A percentile compares a stretch with the other conserved stretches of the same genome.
Evolutionary conservation across 1,140 invertebrate genomes (phyloP).

Genomic region (Lepidurus couesii): DNA sequence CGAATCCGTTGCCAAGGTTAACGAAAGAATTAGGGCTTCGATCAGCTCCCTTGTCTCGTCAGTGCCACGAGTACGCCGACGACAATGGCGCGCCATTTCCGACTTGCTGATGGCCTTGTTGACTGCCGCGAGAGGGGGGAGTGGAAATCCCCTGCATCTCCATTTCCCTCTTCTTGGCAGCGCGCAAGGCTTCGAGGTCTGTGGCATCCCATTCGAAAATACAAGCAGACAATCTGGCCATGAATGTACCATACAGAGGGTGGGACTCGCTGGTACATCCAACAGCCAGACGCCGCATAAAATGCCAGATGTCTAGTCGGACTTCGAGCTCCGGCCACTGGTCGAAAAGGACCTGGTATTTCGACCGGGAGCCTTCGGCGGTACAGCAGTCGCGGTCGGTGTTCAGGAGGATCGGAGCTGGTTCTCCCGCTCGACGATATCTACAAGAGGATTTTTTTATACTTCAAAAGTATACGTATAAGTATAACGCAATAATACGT

Average conservation of each 20-base stretch:
- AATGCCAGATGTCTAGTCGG: slow-evolving; percentile 28
- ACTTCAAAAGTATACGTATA: no score
- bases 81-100: not conserved
- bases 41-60: not conserved
- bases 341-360: no score
- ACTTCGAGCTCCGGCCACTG: not conserved
- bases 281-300: slow-evolving; percentile 27
- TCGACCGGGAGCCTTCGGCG: not conserved
- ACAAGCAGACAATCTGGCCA: not conserved
- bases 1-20: not conserved
- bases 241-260: slow-evolving; percentile 32
- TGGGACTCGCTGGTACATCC: slow-evolving; percentile 28
- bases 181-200: not conserved
- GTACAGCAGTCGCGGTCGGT: slow-evolving; percentile 33
- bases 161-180: slow-evolving; percentile 26
- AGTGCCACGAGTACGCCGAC: slow-evolving; percentile 1
- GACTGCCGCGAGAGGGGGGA: not conserved
- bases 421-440: not conserved
- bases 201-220: slow-evolving; percentile 28
- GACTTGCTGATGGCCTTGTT: not conserved
- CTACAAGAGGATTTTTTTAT: no score
- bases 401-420: slow-evolving; percentile 20
- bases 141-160: not conserved
- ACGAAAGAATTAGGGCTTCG: not conserved
- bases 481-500: no score